A percentile compares a stretch with the other conserved stretches of the same genome.
These are phyloP conservation scores for Aproaerema taeniolella DNA, from an alignment of 2,888 invertebrate genomes.

Conservation along the genomic window DNA sequence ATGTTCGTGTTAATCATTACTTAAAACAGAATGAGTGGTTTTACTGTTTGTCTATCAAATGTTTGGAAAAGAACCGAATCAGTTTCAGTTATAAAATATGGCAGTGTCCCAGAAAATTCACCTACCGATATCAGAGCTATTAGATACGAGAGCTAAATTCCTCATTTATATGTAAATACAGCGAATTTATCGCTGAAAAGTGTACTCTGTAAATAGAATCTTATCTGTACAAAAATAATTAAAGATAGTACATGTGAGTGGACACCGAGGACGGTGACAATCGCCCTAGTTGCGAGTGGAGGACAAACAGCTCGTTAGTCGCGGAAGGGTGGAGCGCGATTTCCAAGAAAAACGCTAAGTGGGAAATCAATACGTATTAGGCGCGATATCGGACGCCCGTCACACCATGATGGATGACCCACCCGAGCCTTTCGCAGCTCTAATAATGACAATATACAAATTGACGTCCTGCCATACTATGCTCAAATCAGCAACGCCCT, in stretches of 20 bases:
- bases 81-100: no score
- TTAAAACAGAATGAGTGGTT: no score
- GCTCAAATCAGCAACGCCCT: background rate
- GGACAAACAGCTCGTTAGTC: slow-evolving; percentile 76
- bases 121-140: no score
- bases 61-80: no score
- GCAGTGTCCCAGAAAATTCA: no score
- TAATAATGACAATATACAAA: slow-evolving; percentile 78
- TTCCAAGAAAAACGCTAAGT: slow-evolving; percentile 76
- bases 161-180: no score
- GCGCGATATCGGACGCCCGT: slow-evolving; percentile 74
- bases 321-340: slow-evolving; percentile 73
- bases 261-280: slow-evolving; percentile 28
- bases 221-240: slow-evolving; percentile 9
- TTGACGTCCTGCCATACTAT: slow-evolving; percentile 42
- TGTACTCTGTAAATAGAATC: no score
- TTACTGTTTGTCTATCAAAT: no score
- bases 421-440: slow-evolving; percentile 69
- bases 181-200: no score
- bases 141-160: no score
- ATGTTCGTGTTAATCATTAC: no score
- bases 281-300: slow-evolving; percentile 56
- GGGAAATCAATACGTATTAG: slow-evolving; percentile 78
- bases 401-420: slow-evolving; percentile 74
- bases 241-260: slow-evolving; percentile 3